Percentiles rank a stretch among this genome's conserved stretches.
Evolutionary conservation across 1,140 invertebrate species (phyloP).

Genomic region (Drosophila funebris): DNA sequence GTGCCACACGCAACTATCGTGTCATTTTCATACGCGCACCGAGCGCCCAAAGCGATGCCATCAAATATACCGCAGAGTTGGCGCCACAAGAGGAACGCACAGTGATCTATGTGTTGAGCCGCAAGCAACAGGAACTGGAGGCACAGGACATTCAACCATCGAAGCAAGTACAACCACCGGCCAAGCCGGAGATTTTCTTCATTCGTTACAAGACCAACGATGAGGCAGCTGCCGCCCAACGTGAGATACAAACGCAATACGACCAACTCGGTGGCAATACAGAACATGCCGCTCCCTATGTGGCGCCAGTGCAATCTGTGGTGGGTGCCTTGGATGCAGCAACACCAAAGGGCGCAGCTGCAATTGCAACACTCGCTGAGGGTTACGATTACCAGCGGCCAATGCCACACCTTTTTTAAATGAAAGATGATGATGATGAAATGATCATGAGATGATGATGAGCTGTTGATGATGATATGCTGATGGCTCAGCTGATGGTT

Average conservation of each 20-base stretch:
- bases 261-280: slow-evolving; percentile 70
- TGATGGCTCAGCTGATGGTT: neutral
- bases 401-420: slow-evolving; percentile 1
- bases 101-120: slow-evolving; percentile 92
- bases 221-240: slow-evolving; percentile 78
- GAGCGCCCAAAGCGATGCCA: slow-evolving; percentile 86
- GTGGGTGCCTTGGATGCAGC: slow-evolving; percentile 48
- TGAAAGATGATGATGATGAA: neutral
- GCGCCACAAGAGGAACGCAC: slow-evolving; percentile 91
- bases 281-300: slow-evolving; percentile 58
- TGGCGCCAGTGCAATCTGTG: slow-evolving; percentile 63
- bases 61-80: slow-evolving; percentile 86
- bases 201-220: slow-evolving; percentile 89
- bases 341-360: neutral
- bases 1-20: slow-evolving; percentile 91
- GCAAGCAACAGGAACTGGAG: slow-evolving; percentile 84
- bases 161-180: slow-evolving; percentile 85
- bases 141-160: slow-evolving; percentile 73
- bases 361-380: neutral
- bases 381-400: slow-evolving; percentile 57
- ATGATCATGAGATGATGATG: too few species aligned
- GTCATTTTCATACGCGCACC: slow-evolving; percentile 94
- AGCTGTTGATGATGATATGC: too few species aligned
- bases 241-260: slow-evolving; percentile 76
- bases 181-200: slow-evolving; percentile 90